A percentile compares a stretch with the other conserved stretches of the same genome.
phyloP scores from a whole-genome alignment of 2,797 vertebrate genomes.

The Mormyrops boulengeri region DNA sequence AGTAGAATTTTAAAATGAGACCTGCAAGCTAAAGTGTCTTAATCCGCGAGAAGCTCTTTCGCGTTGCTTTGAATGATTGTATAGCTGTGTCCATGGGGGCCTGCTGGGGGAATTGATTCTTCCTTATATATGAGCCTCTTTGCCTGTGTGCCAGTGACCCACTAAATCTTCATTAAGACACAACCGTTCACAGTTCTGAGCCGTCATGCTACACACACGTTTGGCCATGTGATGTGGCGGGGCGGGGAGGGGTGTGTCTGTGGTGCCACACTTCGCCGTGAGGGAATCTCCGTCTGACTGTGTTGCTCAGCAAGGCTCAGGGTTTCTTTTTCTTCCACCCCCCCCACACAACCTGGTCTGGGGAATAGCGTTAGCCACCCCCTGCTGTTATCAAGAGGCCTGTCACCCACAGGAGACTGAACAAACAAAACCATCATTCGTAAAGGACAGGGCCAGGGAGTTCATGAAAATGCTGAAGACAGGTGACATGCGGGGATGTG shows the following conservation, averaged over 20 bases:
- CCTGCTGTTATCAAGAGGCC: not conserved
- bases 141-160: not conserved
- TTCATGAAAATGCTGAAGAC: not conserved
- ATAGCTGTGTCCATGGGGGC: not conserved
- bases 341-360: not conserved
- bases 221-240: not conserved
- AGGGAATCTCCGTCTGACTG: not conserved
- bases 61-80: not conserved
- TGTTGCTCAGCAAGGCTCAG: not conserved
- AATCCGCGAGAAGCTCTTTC: not conserved
- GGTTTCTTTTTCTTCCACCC: not conserved
- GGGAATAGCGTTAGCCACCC: not conserved
- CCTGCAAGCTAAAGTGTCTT: not conserved
- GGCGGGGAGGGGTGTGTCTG: not conserved
- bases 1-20: not conserved
- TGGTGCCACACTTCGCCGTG: not conserved
- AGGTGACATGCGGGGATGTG: not conserved
- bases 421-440: not conserved
- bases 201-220: not conserved
- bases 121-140: not conserved
- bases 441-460: not conserved
- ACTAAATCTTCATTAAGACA: conserved; percentile 1
- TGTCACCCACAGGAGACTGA: not conserved
- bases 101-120: not conserved
- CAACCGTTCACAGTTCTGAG: not conserved